A percentile compares a stretch with the other conserved stretches of the same genome.
Conservation (phyloP, 2,888 invertebrate species). For the Ditylenchus weischeri region DNA sequence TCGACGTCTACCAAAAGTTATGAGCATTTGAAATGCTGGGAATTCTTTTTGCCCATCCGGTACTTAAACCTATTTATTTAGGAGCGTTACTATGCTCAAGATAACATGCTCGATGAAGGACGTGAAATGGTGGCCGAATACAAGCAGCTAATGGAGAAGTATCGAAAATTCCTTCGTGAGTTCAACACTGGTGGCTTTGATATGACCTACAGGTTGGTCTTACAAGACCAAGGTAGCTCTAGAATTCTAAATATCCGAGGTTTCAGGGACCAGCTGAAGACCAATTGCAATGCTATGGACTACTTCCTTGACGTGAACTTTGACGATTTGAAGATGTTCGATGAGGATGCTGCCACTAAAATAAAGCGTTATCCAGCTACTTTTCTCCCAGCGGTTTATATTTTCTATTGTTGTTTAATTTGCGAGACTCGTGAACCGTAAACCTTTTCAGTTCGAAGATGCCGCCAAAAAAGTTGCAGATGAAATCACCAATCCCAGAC, state of each 20-base stretch:
- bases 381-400: conserved; percentile 73
- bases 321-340: conserved; percentile 88
- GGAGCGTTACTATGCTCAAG: conserved; percentile 52
- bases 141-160: conserved; percentile 74
- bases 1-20: too few species aligned
- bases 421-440: neutral
- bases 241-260: neutral
- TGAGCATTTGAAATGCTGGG: too few species aligned
- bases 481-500: conserved; percentile 88
- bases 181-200: conserved; percentile 92
- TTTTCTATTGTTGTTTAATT: too few species aligned
- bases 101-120: conserved; percentile 52
- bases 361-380: conserved; percentile 86
- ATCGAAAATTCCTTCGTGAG: conserved; percentile 88
- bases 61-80: conserved; percentile 19
- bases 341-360: conserved; percentile 80
- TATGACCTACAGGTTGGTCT: conserved; percentile 84
- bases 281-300: conserved; percentile 83
- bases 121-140: conserved; percentile 53
- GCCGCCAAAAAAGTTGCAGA: conserved; percentile 93
- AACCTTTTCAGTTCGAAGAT: conserved; percentile 74
- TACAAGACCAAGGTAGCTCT: neutral
- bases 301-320: conserved; percentile 87
- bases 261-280: conserved; percentile 81
- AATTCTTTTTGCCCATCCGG: too few species aligned